Base-by-base conservation (phyloP, 92 coral and sea anemone species). In the Zoanthus sociatus region DNA sequence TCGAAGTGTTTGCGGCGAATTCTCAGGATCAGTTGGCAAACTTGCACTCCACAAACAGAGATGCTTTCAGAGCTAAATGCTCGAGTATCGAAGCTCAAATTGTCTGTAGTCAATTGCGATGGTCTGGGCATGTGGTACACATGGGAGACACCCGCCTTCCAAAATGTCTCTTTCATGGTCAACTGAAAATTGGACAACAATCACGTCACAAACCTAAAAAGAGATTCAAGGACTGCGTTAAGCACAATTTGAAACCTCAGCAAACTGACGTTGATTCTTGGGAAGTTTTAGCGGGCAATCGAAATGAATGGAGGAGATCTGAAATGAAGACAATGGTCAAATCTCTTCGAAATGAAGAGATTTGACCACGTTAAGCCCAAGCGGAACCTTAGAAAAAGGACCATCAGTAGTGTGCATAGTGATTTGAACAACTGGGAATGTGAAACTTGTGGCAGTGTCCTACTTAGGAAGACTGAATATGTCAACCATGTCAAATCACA, bases 281-380 rank as follows among this genome's bases (percentile, higher is more conserved):
- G 79, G 64, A 76, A 76, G 79, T 76, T 47, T n/a, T 76, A 50
- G 66, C 79, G 51, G 79, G 79, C 79, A 21, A 76, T 76, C 79
- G 46, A 76, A 76, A 76, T 76, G 64, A 76, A 6, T 76, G 63
- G 79, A 18, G 64, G 10, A 76, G 79, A 76, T 76, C 79, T 76
- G 79, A 26, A 26, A 26, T 76, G 79, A 48, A 76, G 33, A 42
- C 42, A 45, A 58, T 20, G 56, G 46, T 58, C 14, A 73, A 42
- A 32, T 73, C 78, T 58, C 58, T 73, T 26, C 58, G 58, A 73
- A 73, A 73, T 73, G 53, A 73, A 73, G 58, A 74, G 58, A 31
- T 16, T 74, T 46, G 78, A 74, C 5, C 31, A 74, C 2, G 58
- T 58, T 74, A 15, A 46, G 78, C 61, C 47, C 37, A 74, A 74